A percentile compares a stretch with the other conserved stretches of the same genome.
These are phyloP conservation scores for Achlya flavicornis DNA, from an alignment of 2,888 invertebrate genomes.

Conservation along the genomic window DNA sequence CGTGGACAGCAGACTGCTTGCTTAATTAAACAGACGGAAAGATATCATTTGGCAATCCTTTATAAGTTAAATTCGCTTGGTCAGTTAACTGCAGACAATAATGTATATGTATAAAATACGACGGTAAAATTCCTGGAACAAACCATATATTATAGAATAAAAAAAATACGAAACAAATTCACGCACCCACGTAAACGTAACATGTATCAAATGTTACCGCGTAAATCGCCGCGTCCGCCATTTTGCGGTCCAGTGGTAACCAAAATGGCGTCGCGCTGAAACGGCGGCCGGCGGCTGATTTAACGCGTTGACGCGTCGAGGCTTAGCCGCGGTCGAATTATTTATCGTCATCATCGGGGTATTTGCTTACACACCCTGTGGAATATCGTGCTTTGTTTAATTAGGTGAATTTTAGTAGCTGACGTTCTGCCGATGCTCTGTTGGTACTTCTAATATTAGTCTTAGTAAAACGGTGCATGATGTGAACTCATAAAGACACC, in stretches of 20 bases:
- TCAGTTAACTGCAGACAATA: background rate
- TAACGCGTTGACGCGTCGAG: slow-evolving; percentile 34
- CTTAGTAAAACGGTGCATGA: no score
- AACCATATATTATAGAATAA: background rate
- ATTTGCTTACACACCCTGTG: slow-evolving; percentile 3
- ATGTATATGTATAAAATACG: background rate
- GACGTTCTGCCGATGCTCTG: background rate
- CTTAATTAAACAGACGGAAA: no score
- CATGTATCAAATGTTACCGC: slow-evolving; percentile 21
- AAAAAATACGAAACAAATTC: background rate
- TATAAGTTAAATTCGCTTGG: no score
- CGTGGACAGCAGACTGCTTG: no score
- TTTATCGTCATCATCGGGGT: slow-evolving; percentile 21
- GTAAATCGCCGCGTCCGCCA: slow-evolving; percentile 47
- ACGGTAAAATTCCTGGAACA: background rate
- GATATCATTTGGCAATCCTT: no score
- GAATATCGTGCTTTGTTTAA: slow-evolving; percentile 4
- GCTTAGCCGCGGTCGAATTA: slow-evolving; percentile 33
- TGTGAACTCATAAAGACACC: no score
- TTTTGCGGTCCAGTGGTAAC: slow-evolving; percentile 56
- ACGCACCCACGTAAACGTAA: background rate
- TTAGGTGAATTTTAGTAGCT: background rate
- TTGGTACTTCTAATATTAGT: background rate
- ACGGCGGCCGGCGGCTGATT: slow-evolving; percentile 23
- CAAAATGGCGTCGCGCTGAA: slow-evolving; percentile 55